Evolutionary conservation across 2,113 vertebrate genomes (phyloP).

Genomic region (Heliornis fulica): DNA sequence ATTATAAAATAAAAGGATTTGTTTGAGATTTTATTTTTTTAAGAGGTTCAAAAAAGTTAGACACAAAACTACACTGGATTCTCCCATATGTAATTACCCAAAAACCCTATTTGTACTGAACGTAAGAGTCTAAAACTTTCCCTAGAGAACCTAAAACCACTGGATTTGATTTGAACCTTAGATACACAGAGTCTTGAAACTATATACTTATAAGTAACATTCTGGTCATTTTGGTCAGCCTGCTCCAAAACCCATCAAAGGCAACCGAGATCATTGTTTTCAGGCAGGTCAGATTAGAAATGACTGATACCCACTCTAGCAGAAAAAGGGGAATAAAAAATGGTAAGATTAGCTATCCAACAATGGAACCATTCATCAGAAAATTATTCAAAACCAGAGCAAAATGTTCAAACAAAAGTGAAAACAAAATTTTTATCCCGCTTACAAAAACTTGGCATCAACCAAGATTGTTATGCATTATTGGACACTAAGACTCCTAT

Average conservation of each 20-base stretch:
- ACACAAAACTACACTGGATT: conserved; percentile 42
- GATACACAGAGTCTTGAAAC: neutral
- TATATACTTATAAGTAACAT: neutral
- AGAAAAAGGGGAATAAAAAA: neutral
- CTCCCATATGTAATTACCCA: conserved; percentile 64
- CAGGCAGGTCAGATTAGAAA: neutral
- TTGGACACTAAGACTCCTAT: neutral
- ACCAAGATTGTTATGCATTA: neutral
- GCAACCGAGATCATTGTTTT: neutral
- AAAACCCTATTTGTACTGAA: conserved; percentile 48
- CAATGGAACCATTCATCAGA: neutral
- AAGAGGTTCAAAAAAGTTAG: conserved; percentile 58
- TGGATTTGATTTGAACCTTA: conserved; percentile 10
- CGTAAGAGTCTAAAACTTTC: conserved; percentile 45
- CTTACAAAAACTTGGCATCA: conserved; percentile 47
- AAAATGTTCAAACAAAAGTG: neutral
- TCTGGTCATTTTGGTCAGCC: conserved; percentile 18
- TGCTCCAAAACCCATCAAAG: conserved; percentile 24
- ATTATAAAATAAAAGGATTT: neutral
- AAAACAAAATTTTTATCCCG: neutral
- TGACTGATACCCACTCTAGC: neutral
- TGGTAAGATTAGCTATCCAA: neutral
- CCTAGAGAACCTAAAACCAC: conserved; percentile 10
- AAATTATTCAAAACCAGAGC: conserved; percentile 17
- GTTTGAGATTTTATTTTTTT: conserved; percentile 34